These are phyloP conservation scores for Polyodon spathula DNA, from an alignment of 2,113 vertebrate species.

Conservation along the genomic window DNA sequence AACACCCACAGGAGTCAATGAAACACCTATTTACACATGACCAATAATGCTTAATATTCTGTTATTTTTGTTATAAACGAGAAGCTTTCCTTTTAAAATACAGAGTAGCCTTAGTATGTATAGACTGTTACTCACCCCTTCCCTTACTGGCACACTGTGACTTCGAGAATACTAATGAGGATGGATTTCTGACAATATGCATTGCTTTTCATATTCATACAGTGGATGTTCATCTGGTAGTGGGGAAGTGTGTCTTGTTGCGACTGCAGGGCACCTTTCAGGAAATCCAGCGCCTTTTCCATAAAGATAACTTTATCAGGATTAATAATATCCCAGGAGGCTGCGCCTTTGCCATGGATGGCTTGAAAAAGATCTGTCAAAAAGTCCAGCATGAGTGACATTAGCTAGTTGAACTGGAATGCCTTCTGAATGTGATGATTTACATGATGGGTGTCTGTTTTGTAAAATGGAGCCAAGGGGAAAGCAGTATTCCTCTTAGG, in stretches of 20 bases:
- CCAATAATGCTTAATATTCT: no score
- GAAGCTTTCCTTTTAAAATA: neutral
- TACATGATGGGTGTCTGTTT: neutral
- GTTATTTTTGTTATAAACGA: no score
- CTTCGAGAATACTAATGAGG: neutral
- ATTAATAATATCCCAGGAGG: constrained; percentile 15
- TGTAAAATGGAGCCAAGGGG: neutral
- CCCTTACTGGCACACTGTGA: neutral
- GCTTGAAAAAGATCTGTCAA: constrained; percentile 13
- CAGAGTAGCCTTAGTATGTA: neutral
- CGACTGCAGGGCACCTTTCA: constrained; percentile 1
- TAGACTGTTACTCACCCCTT: neutral
- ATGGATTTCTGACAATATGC: constrained; percentile 1
- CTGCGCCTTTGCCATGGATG: constrained; percentile 4
- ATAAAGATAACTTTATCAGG: constrained; percentile 22
- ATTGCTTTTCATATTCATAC: constrained; percentile 3
- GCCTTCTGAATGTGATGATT: constrained; percentile 5
- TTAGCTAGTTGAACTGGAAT: constrained; percentile 5
- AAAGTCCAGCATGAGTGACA: constrained; percentile 8
- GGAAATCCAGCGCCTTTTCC: constrained; percentile 7
- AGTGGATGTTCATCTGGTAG: neutral
- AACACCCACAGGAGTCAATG: no score
- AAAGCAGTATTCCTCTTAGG: neutral
- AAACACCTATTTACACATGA: no score
- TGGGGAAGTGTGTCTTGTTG: neutral